These are phyloP conservation scores for Agelaius tricolor DNA, from an alignment of 2,113 vertebrate genomes.

Conservation along the genomic window DNA sequence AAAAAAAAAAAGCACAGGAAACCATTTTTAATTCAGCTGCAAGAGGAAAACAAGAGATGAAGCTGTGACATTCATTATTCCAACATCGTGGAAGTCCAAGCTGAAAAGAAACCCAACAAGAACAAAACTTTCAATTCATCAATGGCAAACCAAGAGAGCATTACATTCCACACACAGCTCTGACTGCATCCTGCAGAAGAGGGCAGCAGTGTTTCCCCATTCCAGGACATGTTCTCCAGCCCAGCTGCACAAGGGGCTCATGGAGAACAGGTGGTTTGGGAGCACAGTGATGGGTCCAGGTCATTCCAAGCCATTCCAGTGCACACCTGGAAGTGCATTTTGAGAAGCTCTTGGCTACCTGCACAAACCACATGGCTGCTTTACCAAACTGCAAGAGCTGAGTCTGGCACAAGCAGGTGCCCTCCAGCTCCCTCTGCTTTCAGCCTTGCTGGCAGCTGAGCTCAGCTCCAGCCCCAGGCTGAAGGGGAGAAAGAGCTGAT, in stretches of 20 bases:
- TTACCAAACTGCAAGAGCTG: background rate
- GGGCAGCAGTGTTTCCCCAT: background rate
- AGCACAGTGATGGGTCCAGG: background rate
- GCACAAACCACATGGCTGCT: accelerated
- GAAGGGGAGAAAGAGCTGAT: background rate
- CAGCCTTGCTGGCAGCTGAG: background rate
- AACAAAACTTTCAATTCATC: background rate
- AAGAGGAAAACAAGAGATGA: background rate
- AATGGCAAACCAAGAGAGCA: background rate
- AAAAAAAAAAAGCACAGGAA: background rate
- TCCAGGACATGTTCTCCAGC: background rate
- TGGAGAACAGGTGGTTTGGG: background rate
- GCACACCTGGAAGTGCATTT: background rate
- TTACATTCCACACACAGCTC: background rate
- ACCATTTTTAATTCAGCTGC: background rate
- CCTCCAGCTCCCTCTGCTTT: background rate
- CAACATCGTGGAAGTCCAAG: background rate
- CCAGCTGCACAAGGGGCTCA: background rate
- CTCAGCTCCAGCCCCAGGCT: background rate
- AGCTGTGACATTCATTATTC: background rate
- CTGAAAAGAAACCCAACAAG: background rate
- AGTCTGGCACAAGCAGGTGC: background rate
- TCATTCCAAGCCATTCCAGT: accelerated
- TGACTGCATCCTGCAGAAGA: background rate
- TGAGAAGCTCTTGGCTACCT: background rate